Conservation (phyloP, 2,888 invertebrate genomes). For the Acheta domesticus region DNA sequence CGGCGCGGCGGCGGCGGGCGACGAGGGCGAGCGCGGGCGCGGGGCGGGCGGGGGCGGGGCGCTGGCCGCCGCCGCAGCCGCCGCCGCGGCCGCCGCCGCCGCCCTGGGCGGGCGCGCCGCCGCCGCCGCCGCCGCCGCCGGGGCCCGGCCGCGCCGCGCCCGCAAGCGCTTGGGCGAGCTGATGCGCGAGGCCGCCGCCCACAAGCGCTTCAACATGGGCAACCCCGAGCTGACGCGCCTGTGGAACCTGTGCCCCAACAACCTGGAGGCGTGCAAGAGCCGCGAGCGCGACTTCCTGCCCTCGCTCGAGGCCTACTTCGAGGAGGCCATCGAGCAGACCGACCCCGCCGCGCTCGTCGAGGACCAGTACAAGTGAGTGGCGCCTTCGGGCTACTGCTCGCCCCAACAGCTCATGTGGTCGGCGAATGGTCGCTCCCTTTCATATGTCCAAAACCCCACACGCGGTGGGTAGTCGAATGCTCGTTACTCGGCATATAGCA, state of each 20-base stretch:
- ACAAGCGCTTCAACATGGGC: conserved; percentile 73
- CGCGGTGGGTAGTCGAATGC: too few species aligned
- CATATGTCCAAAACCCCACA: too few species aligned
- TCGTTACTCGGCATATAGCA: too few species aligned
- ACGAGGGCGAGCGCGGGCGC: not conserved
- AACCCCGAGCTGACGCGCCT: conserved; percentile 81
- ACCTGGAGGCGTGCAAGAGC: conserved; percentile 86
- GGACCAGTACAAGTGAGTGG: conserved; percentile 54
- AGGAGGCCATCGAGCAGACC: conserved; percentile 66
- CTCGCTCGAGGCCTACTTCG: conserved; percentile 66
- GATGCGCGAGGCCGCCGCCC: conserved; percentile 66
- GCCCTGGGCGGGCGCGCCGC: not conserved
- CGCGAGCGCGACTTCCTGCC: conserved; percentile 88
- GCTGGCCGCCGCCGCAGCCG: not conserved
- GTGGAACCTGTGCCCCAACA: conserved; percentile 92
- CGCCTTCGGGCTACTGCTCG: too few species aligned
- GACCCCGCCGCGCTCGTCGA: conserved; percentile 59
- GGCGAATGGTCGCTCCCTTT: too few species aligned
- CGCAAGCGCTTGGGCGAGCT: conserved; percentile 69
- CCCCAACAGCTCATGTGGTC: too few species aligned
- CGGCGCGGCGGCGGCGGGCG: conserved; percentile 41
- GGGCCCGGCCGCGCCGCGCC: conserved; percentile 48
- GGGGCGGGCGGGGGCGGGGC: not conserved
- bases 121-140: too few species aligned
- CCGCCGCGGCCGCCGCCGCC: not conserved